Percentiles rank a stretch among this genome's conserved stretches.
These are phyloP conservation scores for Agrochola litura DNA, from an alignment of 2,888 invertebrate genomes.

Conservation along the genomic window DNA sequence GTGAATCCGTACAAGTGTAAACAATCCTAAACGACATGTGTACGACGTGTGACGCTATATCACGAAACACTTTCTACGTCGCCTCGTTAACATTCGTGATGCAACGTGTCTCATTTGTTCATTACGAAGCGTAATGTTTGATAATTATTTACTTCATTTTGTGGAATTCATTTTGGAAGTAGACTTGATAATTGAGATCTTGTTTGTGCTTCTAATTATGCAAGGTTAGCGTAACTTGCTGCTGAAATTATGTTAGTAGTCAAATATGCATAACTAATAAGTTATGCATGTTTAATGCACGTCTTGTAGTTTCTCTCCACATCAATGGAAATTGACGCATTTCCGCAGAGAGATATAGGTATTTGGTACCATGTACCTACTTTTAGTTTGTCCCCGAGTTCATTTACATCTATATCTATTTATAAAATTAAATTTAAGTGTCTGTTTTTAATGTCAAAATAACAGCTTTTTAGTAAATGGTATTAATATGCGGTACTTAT, in stretches of 20 bases:
- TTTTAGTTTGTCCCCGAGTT: too few species aligned
- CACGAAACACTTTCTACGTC: constrained; percentile 69
- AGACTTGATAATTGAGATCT: neutral
- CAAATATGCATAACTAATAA: neutral
- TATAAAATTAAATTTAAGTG: too few species aligned
- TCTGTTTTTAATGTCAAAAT: too few species aligned
- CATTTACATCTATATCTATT: too few species aligned
- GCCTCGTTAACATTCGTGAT: constrained; percentile 58
- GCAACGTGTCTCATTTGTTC: constrained; percentile 45
- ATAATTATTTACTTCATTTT: constrained; percentile 21
- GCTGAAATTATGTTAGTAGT: neutral
- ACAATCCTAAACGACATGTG: constrained; percentile 34
- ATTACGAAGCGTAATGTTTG: constrained; percentile 26
- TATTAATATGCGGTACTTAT: too few species aligned
- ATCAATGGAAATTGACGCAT: neutral
- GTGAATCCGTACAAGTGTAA: constrained; percentile 16
- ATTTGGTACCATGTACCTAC: too few species aligned
- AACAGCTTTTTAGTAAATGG: too few species aligned
- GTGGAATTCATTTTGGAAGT: constrained; percentile 3
- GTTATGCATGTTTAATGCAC: neutral
- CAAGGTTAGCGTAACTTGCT: neutral
- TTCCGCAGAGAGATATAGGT: neutral
- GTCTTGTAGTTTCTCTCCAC: neutral
- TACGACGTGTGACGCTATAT: constrained; percentile 48
- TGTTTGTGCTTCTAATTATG: constrained; percentile 5